Evolutionary conservation across 2,113 vertebrate species (phyloP).

Genomic region (Balaeniceps rex): DNA sequence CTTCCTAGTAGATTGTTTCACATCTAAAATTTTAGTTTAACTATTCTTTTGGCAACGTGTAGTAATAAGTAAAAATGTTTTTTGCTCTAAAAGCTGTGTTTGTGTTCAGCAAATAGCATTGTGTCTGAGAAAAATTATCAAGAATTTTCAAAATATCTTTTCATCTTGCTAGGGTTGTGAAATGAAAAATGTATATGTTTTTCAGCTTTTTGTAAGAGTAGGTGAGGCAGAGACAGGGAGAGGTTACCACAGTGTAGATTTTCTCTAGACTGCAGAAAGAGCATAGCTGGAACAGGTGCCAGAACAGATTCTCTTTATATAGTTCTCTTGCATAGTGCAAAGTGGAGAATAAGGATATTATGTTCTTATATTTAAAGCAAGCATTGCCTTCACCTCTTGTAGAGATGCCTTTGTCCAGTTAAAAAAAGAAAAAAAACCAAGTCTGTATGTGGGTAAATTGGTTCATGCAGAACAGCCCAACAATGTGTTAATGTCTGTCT

Average conservation of each 20-base stretch:
- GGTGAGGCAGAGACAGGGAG: not conserved
- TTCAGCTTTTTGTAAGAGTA: not conserved
- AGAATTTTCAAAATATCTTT: not conserved
- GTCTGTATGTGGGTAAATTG: fast-evolving
- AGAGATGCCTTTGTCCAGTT: not conserved
- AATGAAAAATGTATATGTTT: not conserved
- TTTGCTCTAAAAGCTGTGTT: not conserved
- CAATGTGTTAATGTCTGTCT: not conserved
- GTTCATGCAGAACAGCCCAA: not conserved
- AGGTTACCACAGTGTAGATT: not conserved
- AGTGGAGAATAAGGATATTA: not conserved
- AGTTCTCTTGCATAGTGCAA: not conserved
- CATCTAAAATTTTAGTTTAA: not conserved
- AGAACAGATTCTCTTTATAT: not conserved
- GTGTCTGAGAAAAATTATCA: not conserved
- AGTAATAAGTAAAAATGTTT: not conserved
- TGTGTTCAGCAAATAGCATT: not conserved
- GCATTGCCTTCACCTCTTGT: not conserved
- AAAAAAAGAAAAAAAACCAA: not conserved
- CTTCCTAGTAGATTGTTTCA: not conserved
- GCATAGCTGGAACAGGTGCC: not conserved
- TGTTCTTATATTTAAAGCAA: not conserved
- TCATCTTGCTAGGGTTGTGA: not conserved
- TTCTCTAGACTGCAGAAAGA: not conserved
- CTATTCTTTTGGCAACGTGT: not conserved